Conservation (phyloP, 2,797 vertebrate species). For the Artibeus jamaicensis region DNA sequence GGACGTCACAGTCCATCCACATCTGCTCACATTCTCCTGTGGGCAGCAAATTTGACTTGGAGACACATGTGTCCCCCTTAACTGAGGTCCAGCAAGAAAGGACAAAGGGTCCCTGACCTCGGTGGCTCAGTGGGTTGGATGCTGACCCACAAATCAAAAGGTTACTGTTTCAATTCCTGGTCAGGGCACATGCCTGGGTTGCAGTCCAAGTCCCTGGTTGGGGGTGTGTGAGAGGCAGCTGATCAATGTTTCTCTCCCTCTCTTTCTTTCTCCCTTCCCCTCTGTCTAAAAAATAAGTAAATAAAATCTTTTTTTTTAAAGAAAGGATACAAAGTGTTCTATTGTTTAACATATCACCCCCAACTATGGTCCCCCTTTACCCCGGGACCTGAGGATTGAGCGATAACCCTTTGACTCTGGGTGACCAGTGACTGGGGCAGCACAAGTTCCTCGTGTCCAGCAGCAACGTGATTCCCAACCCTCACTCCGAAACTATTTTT, state of each 20-base stretch:
- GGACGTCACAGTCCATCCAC: rapidly evolving
- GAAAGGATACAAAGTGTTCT: neutral
- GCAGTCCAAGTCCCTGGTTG: neutral
- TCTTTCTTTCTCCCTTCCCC: neutral
- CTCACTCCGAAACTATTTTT: neutral
- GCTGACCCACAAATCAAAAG: neutral
- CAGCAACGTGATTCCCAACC: neutral
- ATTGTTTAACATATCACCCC: rapidly evolving
- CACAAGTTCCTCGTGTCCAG: rapidly evolving
- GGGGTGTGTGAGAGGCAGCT: neutral
- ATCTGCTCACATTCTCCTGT: neutral
- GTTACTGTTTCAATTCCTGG: neutral
- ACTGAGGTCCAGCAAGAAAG: no score
- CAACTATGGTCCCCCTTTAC: rapidly evolving
- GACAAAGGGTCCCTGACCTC: neutral
- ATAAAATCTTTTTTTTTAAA: no score
- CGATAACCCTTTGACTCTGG: neutral
- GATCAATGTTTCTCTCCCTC: neutral
- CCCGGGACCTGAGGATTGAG: neutral
- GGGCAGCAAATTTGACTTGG: neutral
- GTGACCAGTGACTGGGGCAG: neutral
- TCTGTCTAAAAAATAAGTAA: neutral
- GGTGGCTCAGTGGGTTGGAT: neutral
- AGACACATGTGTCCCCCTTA: neutral
- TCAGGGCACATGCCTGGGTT: neutral